Percentiles rank a stretch among this genome's conserved stretches.
Evolutionary conservation across 1,140 invertebrate genomes (phyloP).

Genomic region (Euura lappo): DNA sequence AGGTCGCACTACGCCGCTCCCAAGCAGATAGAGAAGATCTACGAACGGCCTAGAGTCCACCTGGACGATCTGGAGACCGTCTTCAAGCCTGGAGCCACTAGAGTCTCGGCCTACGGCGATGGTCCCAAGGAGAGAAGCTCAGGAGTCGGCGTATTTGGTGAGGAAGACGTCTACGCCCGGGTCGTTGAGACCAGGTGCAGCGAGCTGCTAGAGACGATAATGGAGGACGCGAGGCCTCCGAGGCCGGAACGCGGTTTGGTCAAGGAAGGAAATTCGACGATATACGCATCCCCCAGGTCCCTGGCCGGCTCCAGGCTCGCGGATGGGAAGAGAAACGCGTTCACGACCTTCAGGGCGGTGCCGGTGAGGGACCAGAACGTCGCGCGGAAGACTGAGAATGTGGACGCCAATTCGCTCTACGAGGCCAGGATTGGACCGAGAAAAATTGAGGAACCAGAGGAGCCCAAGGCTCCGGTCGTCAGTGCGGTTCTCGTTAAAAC

Average conservation of each 20-base stretch:
- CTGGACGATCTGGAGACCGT: conserved; percentile 40
- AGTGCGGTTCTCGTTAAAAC: conserved; percentile 46
- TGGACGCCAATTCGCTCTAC: too few species aligned
- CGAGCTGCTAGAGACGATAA: conserved; percentile 39
- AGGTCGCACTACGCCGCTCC: conserved; percentile 34
- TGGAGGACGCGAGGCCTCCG: conserved; percentile 21
- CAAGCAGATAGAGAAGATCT: conserved; percentile 44
- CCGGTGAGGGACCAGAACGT: not conserved
- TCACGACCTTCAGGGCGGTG: not conserved
- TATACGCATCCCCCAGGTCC: not conserved
- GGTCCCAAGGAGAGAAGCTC: conserved; percentile 9
- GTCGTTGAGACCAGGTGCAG: conserved; percentile 19
- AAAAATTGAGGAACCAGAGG: too few species aligned
- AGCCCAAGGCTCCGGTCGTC: conserved; percentile 27
- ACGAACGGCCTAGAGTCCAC: conserved; percentile 45
- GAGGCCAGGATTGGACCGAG: too few species aligned
- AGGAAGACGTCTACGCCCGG: conserved; percentile 26
- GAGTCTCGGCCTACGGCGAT: conserved; percentile 42
- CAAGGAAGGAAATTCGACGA: not conserved
- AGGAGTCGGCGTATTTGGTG: conserved; percentile 9
- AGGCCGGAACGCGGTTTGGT: not conserved
- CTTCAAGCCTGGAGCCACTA: conserved; percentile 31
- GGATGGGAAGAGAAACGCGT: not conserved
- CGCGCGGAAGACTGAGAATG: not conserved
- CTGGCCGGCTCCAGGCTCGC: not conserved